Base-by-base conservation (phyloP, 2,113 vertebrate genomes). In the Poicephalus meyeri region DNA sequence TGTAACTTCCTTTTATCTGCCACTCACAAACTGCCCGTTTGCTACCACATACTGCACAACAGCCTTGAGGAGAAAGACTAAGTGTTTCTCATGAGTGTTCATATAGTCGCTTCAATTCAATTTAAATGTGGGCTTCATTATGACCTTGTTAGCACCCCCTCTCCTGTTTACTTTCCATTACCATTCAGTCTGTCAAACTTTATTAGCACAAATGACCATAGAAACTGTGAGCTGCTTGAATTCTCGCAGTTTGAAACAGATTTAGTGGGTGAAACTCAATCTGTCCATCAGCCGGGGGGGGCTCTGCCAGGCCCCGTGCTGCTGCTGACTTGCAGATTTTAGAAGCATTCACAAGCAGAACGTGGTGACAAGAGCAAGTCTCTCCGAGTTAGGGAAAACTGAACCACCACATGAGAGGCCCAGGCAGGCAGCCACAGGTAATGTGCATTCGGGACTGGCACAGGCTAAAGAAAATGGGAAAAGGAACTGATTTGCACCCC, bases 91-190 rank as follows among this genome's bases (percentile, higher is more conserved):
- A 71, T 81, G 95, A 93, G 80, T 4, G 2, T 86, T 96, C 52
- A 1, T 94, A 94, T 96, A 95, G 85, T 96, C 28, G 1, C 85
- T 91, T 80, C 93, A 79, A 95, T 94, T 94, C 70, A 86, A 94
- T 96, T 93, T 94, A 96, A 97, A 95, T 95, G 90, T 60, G 93
- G 96, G 88, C 95, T 95, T 95, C 91, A 91, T 96, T 95, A 96
- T 65, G 95, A 95, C 95, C 95, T 93, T 95, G 95, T 96, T 96
- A 96, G 92, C 95, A 95, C 88, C 69, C 89, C 25, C 37, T 83
- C 95, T 96, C 93, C 91, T 90, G 90, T 96, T 96, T 95, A 95
- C 69, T 96, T 96, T 92, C 93, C 91, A 94, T 96, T 97, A 95
- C 74, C 93, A 94, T 93, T 90, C 82, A 92, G 80, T 46, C 93